These are phyloP conservation scores for Equus przewalskii DNA, from an alignment of 2,113 vertebrate species.

Conservation along the genomic window DNA sequence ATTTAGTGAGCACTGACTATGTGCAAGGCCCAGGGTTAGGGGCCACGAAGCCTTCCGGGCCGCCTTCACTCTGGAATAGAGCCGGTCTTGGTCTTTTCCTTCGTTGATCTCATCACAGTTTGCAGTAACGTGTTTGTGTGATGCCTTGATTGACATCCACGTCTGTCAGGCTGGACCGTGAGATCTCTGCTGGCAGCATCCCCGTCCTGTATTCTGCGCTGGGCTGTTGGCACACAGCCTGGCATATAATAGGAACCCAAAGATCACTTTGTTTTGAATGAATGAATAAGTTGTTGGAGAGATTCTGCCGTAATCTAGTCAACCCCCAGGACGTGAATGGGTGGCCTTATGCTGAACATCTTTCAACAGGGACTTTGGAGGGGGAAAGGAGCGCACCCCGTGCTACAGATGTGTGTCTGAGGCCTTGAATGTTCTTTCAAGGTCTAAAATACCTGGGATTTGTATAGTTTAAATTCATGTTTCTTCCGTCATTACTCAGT, in stretches of 20 bases:
- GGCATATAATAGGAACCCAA: no score
- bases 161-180: background rate
- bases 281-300: background rate
- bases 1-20: background rate
- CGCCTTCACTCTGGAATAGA: accelerated
- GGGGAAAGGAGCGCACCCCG: no score
- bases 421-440: background rate
- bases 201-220: accelerated
- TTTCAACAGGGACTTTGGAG: background rate
- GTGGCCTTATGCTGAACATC: background rate
- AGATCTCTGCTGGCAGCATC: background rate
- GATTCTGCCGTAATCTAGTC: background rate
- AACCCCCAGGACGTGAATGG: background rate
- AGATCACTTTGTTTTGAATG: background rate
- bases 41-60: background rate
- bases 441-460: background rate
- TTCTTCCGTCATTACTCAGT: background rate
- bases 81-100: background rate
- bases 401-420: accelerated
- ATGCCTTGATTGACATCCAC: background rate
- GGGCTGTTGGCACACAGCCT: background rate
- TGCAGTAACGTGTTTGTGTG: accelerated
- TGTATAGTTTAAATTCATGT: background rate
- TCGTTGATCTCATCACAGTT: background rate
- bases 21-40: background rate